These are phyloP conservation scores for Amblyornis subalaris DNA, from an alignment of 2,113 vertebrate genomes.

Conservation along the genomic window DNA sequence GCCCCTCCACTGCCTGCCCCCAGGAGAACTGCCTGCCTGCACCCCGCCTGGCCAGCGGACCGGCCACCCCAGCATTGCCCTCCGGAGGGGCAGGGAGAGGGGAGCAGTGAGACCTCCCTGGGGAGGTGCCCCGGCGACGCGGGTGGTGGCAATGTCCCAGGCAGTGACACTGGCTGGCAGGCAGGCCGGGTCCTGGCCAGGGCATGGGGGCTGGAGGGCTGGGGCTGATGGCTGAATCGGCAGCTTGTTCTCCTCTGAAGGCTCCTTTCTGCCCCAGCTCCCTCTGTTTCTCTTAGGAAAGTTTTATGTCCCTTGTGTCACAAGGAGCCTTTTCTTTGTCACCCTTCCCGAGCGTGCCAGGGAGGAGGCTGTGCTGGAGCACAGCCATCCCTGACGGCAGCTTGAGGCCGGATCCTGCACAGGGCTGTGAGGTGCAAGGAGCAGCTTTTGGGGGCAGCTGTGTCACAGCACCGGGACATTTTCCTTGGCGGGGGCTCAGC, in stretches of 20 bases:
- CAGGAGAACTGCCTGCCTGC: not conserved
- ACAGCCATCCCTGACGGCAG: not conserved
- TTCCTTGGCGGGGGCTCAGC: not conserved
- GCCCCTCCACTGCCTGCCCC: not conserved
- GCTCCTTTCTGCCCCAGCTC: not conserved
- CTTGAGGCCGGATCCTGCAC: accelerated
- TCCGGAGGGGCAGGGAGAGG: accelerated
- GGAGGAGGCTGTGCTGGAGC: not conserved
- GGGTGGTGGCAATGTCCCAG: not conserved
- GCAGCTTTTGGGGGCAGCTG: not conserved
- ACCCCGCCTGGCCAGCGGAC: accelerated
- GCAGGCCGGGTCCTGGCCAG: not conserved
- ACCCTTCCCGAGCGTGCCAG: not conserved
- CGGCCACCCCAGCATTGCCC: not conserved
- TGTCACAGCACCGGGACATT: not conserved
- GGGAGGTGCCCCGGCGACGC: accelerated
- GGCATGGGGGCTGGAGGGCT: not conserved
- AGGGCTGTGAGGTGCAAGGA: not conserved
- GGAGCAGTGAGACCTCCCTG: not conserved
- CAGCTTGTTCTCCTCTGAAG: slow-evolving; percentile 33
- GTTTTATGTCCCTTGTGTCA: slow-evolving; percentile 39
- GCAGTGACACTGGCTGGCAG: not conserved
- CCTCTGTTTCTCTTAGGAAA: slow-evolving; percentile 55
- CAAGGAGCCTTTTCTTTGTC: slow-evolving; percentile 54
- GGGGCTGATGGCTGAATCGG: not conserved